phyloP scores from a whole-genome alignment of 2,888 invertebrate species.

The Gasteruption jaculator region DNA sequence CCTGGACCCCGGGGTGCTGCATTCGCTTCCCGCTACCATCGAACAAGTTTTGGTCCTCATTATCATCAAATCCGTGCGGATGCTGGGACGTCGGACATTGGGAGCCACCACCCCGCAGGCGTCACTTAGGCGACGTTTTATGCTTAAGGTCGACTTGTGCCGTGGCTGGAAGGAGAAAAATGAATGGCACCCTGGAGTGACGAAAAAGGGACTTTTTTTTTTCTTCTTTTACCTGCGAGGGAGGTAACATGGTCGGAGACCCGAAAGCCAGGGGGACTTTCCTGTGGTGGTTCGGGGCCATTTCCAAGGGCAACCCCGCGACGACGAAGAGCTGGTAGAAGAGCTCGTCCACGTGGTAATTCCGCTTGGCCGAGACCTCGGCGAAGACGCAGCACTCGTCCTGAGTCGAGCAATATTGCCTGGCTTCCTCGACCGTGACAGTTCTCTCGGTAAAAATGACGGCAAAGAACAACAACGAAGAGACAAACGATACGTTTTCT shows the following conservation, averaged over 20 bases:
- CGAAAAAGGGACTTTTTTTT: not conserved
- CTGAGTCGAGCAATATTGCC: slow-evolving; percentile 72
- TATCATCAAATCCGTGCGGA: slow-evolving; percentile 82
- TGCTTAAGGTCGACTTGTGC: slow-evolving; percentile 64
- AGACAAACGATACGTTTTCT: not conserved
- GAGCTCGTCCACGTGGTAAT: slow-evolving; percentile 75
- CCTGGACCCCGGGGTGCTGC: slow-evolving; percentile 40
- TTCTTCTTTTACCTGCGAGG: slow-evolving; percentile 47
- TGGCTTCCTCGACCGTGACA: slow-evolving; percentile 72
- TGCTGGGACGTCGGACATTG: slow-evolving; percentile 80
- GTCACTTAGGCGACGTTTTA: slow-evolving; percentile 77
- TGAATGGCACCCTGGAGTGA: slow-evolving; percentile 2
- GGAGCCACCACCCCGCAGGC: slow-evolving; percentile 88
- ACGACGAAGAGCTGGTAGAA: slow-evolving; percentile 80
- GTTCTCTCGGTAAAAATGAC: slow-evolving; percentile 54
- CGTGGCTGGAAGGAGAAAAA: slow-evolving; percentile 33
- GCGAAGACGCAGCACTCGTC: slow-evolving; percentile 75
- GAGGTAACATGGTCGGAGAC: slow-evolving; percentile 71
- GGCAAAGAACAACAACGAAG: not conserved
- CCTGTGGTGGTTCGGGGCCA: slow-evolving; percentile 85
- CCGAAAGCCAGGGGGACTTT: slow-evolving; percentile 67
- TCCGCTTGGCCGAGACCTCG: slow-evolving; percentile 80
- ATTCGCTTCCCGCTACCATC: slow-evolving; percentile 62
- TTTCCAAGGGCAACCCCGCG: slow-evolving; percentile 79
- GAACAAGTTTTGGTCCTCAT: slow-evolving; percentile 80